phyloP scores from a whole-genome alignment of 2,113 vertebrate species.

The Morphnarchus princeps region DNA sequence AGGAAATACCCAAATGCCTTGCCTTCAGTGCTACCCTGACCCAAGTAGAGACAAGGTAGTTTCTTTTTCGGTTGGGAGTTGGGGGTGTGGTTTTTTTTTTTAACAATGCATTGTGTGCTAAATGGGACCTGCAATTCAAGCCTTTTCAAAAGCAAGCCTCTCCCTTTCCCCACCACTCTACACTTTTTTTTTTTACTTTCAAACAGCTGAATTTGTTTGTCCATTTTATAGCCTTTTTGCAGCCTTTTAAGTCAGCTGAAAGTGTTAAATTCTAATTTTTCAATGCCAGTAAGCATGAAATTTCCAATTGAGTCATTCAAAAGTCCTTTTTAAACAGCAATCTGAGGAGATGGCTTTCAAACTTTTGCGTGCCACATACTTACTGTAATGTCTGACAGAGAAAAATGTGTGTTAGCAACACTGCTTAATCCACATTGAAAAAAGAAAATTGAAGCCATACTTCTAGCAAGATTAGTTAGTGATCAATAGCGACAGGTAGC shows the following conservation, averaged over 20 bases:
- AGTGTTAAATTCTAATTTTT: neutral
- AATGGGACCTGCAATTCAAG: neutral
- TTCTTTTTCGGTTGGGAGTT: neutral
- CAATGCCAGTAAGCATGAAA: neutral
- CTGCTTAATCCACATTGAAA: conserved; percentile 19
- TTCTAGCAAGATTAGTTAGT: conserved; percentile 45
- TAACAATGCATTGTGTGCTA: neutral
- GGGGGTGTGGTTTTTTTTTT: neutral
- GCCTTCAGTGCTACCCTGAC: neutral
- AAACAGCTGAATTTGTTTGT: neutral
- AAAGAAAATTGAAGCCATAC: conserved; percentile 47
- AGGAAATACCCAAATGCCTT: neutral
- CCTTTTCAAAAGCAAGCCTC: neutral
- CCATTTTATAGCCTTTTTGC: neutral
- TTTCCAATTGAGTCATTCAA: neutral
- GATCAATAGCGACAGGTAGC: conserved; percentile 53
- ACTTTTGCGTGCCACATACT: neutral
- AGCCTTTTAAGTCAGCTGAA: neutral
- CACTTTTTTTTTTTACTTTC: neutral
- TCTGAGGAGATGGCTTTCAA: conserved; percentile 1
- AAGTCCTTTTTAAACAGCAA: neutral
- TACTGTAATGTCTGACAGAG: conserved; percentile 3
- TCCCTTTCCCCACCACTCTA: neutral
- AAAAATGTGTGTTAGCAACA: conserved; percentile 31
- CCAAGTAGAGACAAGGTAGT: neutral